Conservation (phyloP, 2,888 invertebrate species). For the Pseudococcus longispinus region DNA sequence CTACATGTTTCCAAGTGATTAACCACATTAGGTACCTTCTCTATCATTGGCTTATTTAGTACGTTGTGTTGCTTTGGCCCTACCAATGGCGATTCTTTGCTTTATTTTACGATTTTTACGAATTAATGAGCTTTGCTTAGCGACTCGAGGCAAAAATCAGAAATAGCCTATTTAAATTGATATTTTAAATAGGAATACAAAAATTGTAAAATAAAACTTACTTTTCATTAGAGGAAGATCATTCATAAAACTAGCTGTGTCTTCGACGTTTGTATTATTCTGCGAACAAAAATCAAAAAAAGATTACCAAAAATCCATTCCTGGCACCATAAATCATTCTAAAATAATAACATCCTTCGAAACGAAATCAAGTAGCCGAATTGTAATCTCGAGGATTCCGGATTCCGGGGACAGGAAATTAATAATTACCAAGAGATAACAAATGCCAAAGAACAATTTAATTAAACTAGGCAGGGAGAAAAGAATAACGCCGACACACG, state of each 20-base stretch:
- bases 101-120: background rate
- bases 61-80: background rate
- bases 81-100: background rate
- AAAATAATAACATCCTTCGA: background rate
- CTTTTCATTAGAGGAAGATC: slow-evolving; percentile 89
- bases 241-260: slow-evolving; percentile 86
- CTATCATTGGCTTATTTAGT: slow-evolving; percentile 1
- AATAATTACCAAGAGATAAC: slow-evolving; percentile 50
- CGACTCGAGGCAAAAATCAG: background rate
- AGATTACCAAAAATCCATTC: background rate
- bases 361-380: background rate
- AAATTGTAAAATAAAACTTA: slow-evolving; percentile 68
- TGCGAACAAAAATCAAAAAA: slow-evolving; percentile 62
- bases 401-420: slow-evolving; percentile 10
- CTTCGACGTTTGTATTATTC: slow-evolving; percentile 81
- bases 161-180: no score
- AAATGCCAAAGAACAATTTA: slow-evolving; percentile 51
- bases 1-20: slow-evolving; percentile 15
- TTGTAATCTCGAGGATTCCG: background rate
- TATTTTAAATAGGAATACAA: background rate
- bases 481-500: slow-evolving; percentile 51
- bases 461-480: slow-evolving; percentile 1
- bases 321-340: background rate
- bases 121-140: background rate
- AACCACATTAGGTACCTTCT: slow-evolving; percentile 20